phyloP scores from a whole-genome alignment of 2,113 vertebrate genomes.

The Ophthalmolycus amberensis region DNA sequence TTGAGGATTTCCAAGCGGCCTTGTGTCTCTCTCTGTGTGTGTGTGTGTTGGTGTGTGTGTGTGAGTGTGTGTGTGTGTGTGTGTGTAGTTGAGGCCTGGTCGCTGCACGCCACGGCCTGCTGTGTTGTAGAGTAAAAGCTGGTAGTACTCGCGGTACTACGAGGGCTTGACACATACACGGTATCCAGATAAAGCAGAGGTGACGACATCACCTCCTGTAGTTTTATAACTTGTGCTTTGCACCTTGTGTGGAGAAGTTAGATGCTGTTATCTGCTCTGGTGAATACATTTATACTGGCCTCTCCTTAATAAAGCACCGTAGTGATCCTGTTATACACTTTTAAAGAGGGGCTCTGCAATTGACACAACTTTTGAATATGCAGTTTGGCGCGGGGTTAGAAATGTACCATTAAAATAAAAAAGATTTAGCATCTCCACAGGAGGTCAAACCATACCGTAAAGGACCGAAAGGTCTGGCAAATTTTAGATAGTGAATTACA shows the following conservation, averaged over 20 bases:
- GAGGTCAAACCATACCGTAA: not conserved
- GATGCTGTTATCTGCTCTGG: slow-evolving; percentile 50
- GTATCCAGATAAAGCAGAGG: slow-evolving; percentile 67
- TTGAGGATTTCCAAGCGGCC: slow-evolving; percentile 76
- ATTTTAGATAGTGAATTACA: not conserved
- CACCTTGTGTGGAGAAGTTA: slow-evolving; percentile 49
- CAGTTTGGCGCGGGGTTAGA: not conserved
- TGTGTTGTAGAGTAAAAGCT: slow-evolving; percentile 77
- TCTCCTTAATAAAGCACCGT: slow-evolving; percentile 11
- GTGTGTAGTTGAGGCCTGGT: slow-evolving; percentile 78
- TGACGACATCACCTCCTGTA: slow-evolving; percentile 64
- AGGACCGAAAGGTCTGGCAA: not conserved
- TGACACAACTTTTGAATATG: slow-evolving; percentile 11
- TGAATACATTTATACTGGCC: slow-evolving; percentile 10
- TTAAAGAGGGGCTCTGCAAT: not conserved
- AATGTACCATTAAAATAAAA: not conserved
- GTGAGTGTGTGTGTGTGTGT: slow-evolving; percentile 17
- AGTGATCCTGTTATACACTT: slow-evolving; percentile 42
- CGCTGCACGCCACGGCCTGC: slow-evolving; percentile 71
- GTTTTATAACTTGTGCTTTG: slow-evolving; percentile 56
- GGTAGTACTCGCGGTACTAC: slow-evolving; percentile 83
- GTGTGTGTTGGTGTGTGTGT: slow-evolving; percentile 69
- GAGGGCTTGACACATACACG: slow-evolving; percentile 75
- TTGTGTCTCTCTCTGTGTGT: slow-evolving; percentile 32
- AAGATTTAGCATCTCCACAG: not conserved